Percentiles rank a stretch among this genome's conserved stretches.
Conservation (phyloP, 2,797 vertebrate species). For the Diplodus puntazzo region DNA sequence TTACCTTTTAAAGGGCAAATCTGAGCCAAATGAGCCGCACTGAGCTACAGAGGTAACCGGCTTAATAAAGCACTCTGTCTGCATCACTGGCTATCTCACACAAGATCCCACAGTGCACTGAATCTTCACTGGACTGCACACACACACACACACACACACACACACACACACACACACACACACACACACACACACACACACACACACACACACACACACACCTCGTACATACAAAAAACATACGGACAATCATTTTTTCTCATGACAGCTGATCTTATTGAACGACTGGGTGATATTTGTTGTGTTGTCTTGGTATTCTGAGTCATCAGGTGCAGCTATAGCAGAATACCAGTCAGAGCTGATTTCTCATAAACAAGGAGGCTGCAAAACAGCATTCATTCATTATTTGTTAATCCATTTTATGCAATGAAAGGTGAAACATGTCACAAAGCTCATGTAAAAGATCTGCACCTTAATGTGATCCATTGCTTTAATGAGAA, state of each 20-base stretch:
- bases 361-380: not conserved
- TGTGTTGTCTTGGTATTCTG: constrained; percentile 3
- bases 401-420: constrained; percentile 12
- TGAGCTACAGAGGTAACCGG: constrained; percentile 69
- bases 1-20: constrained; percentile 87
- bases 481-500: not conserved
- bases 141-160: constrained; percentile 27
- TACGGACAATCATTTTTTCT: constrained; percentile 2
- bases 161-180: constrained; percentile 28
- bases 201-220: constrained; percentile 1
- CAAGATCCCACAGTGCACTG: constrained; percentile 33
- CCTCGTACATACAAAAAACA: not conserved
- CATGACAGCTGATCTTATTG: constrained; percentile 25
- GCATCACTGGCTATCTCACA: constrained; percentile 63
- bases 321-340: constrained; percentile 22
- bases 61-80: constrained; percentile 74
- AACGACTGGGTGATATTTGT: constrained; percentile 1
- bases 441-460: not conserved
- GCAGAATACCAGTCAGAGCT: constrained; percentile 31
- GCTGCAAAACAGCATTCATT: constrained; percentile 13
- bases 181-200: constrained; percentile 28
- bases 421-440: constrained; percentile 12
- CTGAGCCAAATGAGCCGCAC: constrained; percentile 74
- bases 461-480: not conserved
- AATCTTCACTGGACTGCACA: constrained; percentile 16